A percentile compares a stretch with the other conserved stretches of the same genome.
Evolutionary conservation across 2,888 invertebrate species (phyloP).

Genomic region (Disparrhopalites patrizii): DNA sequence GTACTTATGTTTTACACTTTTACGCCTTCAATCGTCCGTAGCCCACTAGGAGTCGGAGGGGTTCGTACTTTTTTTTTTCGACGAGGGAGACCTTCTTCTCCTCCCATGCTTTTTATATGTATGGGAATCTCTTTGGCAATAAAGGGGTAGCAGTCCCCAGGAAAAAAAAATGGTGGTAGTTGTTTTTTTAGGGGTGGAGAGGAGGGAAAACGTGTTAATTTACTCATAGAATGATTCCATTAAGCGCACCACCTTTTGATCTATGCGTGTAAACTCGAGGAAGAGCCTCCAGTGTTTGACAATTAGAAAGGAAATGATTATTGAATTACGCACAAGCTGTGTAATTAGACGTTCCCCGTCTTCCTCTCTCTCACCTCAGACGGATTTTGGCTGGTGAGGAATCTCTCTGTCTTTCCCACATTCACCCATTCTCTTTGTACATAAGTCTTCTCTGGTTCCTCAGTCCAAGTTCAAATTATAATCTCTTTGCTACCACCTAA

Average conservation of each 20-base stretch:
- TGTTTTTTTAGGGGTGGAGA: background rate
- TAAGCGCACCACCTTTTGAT: too few relatives aligned
- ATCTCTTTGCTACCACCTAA: background rate
- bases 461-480: too few relatives aligned
- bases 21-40: too few relatives aligned
- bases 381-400: background rate
- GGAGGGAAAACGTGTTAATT: constrained; percentile 16
- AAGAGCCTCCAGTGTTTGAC: constrained; percentile 13
- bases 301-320: constrained; percentile 24
- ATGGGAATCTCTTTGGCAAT: constrained; percentile 18
- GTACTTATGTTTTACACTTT: constrained; percentile 13
- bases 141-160: background rate
- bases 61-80: too few relatives aligned
- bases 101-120: background rate
- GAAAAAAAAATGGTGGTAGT: too few relatives aligned
- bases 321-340: constrained; percentile 20
- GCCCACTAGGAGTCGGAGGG: too few relatives aligned
- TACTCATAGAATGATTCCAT: background rate
- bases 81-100: background rate
- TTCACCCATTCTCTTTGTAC: background rate
- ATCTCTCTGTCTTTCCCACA: background rate
- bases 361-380: too few relatives aligned
- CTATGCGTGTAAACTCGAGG: background rate
- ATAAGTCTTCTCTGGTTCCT: background rate
- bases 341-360: constrained; percentile 26